Percentiles rank a stretch among this genome's conserved stretches.
These are phyloP conservation scores for Ondatra zibethicus DNA, from an alignment of 2,113 vertebrate genomes.

Conservation along the genomic window DNA sequence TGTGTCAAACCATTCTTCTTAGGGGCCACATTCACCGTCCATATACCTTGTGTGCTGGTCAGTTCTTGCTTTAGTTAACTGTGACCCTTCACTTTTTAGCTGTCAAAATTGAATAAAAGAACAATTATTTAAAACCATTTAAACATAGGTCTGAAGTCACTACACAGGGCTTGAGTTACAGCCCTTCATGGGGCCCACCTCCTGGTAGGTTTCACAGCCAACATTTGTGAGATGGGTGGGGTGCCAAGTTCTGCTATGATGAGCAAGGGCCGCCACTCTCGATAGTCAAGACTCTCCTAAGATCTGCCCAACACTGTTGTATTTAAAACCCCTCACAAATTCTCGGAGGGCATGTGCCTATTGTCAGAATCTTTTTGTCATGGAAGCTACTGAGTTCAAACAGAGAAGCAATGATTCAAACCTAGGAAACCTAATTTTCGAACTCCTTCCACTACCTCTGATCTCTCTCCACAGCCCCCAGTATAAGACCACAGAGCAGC, in stretches of 20 bases:
- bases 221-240: background rate
- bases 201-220: background rate
- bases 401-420: background rate
- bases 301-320: background rate
- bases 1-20: background rate
- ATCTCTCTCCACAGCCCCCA: background rate
- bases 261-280: background rate
- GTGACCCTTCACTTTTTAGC: background rate
- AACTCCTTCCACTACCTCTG: background rate
- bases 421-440: background rate
- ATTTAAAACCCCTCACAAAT: background rate
- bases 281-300: background rate
- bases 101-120: background rate
- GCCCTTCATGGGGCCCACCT: background rate
- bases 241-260: background rate
- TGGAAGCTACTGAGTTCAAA: background rate
- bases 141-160: background rate
- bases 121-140: background rate
- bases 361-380: background rate
- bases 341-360: background rate
- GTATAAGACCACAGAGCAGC: background rate
- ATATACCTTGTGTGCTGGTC: background rate
- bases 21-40: background rate
- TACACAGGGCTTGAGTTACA: background rate
- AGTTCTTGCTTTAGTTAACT: background rate